Base-by-base conservation (phyloP, 2,888 invertebrate genomes). In the Caenorhabditis auriculariae region DNA sequence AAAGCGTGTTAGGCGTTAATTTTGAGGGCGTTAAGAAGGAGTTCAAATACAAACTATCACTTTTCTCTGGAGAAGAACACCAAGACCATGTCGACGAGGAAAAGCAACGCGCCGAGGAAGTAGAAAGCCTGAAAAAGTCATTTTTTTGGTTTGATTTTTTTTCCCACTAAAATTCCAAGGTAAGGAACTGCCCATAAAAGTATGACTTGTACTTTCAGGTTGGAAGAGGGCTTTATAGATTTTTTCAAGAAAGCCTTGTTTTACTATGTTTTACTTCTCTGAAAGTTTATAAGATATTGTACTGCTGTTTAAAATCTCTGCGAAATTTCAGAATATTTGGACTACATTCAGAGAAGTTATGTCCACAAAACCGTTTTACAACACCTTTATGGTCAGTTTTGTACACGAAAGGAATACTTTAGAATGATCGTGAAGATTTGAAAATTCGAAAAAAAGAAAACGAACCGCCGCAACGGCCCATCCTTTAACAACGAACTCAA, bases 401-500 rank as follows among this genome's bases (percentile, higher is more conserved):
- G 41, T 17, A 15, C 17, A 7, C 19, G n/a, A 41, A 19, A 9
- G 41, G 41, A 41, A 41, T 50, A 50, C 12, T 19, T n/a, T n/a
- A n/a, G n/a, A n/a, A n/a, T n/a, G n/a, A n/a, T n/a, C n/a, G 12
- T 17, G 35, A 4, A 23, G 17, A 37, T 4, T n/a, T 48, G 26
- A 37, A 12, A 48, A n/a, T n/a, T n/a, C n/a, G n/a, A n/a, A n/a
- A n/a, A n/a, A n/a, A n/a, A n/a, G 51, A 41, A 43, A 1, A 4
- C n/a, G 35, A 45, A 72, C 73, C 47, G 79, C 79, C 3, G 79
- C 74, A 1, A 75, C 79, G 0, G 79, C 79, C 79, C 79, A 79
- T 60, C 78, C 80, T 46, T 78, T 77, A 29, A 80, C 80, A 21
- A 80, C 74, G 55, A 80, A 80, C 19, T 75, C 76, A 42, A 78